Conservation (phyloP, 2,113 vertebrate species). For the Sturnira hondurensis region DNA sequence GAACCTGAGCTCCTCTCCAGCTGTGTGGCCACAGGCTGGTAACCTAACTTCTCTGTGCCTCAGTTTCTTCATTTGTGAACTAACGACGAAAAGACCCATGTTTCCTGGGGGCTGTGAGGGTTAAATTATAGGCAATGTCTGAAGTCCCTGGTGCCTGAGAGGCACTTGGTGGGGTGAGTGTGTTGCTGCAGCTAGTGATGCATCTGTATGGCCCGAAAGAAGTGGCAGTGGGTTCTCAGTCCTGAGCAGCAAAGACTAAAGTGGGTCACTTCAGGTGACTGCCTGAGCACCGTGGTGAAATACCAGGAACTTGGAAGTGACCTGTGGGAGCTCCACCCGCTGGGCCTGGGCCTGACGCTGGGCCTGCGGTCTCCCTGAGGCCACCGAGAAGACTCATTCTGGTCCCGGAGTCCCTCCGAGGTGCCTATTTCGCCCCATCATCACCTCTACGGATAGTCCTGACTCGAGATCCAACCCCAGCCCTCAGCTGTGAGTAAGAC, state of each 20-base stretch:
- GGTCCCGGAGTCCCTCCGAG: background rate
- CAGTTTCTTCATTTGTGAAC: background rate
- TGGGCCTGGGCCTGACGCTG: background rate
- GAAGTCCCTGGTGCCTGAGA: background rate
- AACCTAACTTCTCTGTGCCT: background rate
- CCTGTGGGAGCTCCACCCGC: accelerated
- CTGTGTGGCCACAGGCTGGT: accelerated
- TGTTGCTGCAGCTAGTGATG: accelerated
- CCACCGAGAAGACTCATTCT: background rate
- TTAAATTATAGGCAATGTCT: accelerated
- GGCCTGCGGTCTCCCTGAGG: background rate
- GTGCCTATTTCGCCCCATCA: background rate
- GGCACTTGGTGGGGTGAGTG: background rate
- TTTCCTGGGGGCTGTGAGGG: background rate
- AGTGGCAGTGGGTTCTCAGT: background rate
- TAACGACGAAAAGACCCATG: background rate
- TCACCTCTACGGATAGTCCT: too few species aligned
- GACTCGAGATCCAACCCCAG: too few species aligned
- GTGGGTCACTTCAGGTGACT: background rate
- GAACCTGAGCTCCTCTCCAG: background rate
- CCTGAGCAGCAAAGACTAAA: background rate
- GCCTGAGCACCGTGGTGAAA: too few species aligned
- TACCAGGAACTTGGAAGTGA: background rate
- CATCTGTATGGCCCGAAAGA: too few species aligned
- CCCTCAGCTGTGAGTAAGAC: too few species aligned